Evolutionary conservation across 1,140 invertebrate species (phyloP), one percentile per base, ranked within the genome.

Genomic region (Habropoda laboriosa): DNA sequence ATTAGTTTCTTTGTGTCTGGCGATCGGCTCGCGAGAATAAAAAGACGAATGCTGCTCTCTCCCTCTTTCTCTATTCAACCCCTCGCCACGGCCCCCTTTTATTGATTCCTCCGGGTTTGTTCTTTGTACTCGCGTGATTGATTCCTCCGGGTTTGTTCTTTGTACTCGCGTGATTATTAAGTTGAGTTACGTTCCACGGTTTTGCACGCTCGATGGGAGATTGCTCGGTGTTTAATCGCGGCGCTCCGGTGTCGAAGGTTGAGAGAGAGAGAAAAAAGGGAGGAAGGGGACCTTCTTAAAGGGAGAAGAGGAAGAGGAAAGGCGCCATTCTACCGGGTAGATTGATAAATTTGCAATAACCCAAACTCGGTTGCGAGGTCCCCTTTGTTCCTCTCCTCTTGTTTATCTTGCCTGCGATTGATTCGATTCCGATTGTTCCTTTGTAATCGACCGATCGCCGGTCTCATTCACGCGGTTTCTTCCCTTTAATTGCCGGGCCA

Each of bases 1-100:
- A 77, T 77, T 77, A 77, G 75, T 77, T 77, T 77, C 64, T 77
- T 70, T 77, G 75, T 70, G 66, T 49, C 75, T 77, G 64, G 42
- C 53, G 53, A 70, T 77, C 73, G 35, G 18, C 38, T 70, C 63
- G 63, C 42, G 51, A 35, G 49, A 30, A 47, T 49, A 40, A 60
- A 77, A 77, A 77, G 51, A 60, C 51, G 27, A 40, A 47, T 10
- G n/a, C 21, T 12, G 13, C 21, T 30, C 2, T 16, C 7, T 13
- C 3, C 10, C 27, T 8, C 0, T 5, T 12, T 18, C 27, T n/a
- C 18, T 6, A 8, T 35, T n/a, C n/a, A 3, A 32, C 45, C 21
- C 40, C 27, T 24, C n/a, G 13, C 13, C 64, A 3, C 16, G 40
- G 10, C 3, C 40, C n/a, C 16, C 75, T 16, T 30, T 70, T 77